Conservation (phyloP, 2,888 invertebrate species). For the Lottia gigantea region DNA sequence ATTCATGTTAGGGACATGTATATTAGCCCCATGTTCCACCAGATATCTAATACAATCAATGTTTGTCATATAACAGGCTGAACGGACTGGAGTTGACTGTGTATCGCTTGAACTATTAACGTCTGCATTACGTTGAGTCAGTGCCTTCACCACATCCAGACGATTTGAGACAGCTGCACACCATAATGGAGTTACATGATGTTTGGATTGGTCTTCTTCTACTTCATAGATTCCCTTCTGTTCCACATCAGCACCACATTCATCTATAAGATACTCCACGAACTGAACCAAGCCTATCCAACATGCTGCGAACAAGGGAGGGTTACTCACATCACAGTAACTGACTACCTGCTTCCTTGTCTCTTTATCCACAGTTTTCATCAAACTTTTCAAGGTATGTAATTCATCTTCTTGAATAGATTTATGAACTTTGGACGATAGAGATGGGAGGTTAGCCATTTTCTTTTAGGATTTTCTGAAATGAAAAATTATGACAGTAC, state of each 20-base stretch:
- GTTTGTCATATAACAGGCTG: constrained; percentile 86
- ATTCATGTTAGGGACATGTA: constrained; percentile 85
- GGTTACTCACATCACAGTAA: constrained; percentile 36
- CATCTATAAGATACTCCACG: constrained; percentile 84
- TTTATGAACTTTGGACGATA: constrained; percentile 41
- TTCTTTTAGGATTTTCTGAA: too few relatives aligned
- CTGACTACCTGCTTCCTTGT: background rate
- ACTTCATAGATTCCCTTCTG: constrained; percentile 79
- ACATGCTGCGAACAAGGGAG: constrained; percentile 53
- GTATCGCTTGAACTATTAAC: constrained; percentile 89
- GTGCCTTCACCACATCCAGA: constrained; percentile 79
- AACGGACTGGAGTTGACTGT: constrained; percentile 85
- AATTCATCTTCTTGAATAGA: constrained; percentile 42
- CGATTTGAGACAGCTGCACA: constrained; percentile 90
- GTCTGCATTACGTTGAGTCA: constrained; percentile 83
- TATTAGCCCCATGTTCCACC: constrained; percentile 68
- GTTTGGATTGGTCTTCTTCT: constrained; percentile 82
- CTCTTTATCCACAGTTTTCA: background rate
- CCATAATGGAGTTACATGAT: constrained; percentile 90
- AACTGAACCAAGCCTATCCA: constrained; percentile 66
- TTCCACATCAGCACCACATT: constrained; percentile 86
- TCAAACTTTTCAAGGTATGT: background rate
- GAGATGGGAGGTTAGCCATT: background rate
- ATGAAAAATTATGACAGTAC: too few relatives aligned
- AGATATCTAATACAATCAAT: constrained; percentile 58